Base-by-base conservation (phyloP, 1,140 invertebrate species). In the Zaprionus gabonicus region DNA sequence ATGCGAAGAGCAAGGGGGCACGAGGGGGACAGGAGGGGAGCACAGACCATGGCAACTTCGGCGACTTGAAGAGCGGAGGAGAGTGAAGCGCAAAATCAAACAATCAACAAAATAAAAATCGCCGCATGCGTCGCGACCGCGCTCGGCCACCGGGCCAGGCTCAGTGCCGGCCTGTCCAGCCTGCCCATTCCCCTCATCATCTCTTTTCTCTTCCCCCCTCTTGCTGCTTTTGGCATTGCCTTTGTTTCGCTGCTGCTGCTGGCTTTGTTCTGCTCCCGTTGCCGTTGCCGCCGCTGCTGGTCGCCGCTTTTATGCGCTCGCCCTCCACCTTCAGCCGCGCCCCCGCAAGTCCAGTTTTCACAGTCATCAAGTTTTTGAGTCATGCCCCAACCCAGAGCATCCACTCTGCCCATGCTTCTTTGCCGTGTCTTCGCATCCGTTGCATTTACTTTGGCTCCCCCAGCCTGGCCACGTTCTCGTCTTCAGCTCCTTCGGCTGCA, bases 71-170 rank as follows among this genome's bases (percentile, higher is more conserved):
- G 65, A 49, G 41, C 41, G 41, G 56, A n/a, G 62, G 27, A 23
- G 78, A 77, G 69, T 74, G 80, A 82, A 71, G 85, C 78, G 81
- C 31, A 78, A 88, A 88, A 88, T 88, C 84, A 88, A 88, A 88
- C 84, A 88, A 88, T 88, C 84, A 88, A 90, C 84, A 88, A 90
- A 88, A 88, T 88, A 87, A 88, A 88, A 88, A 88, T 88, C 81
- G 78, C 84, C 68, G 41, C 38, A 62, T 25, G 13, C 56, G 34
- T 38, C 38, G 41, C 51, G 15, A 27, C 31, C 36, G 36, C 41
- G 13, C 20, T 7, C 7, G 28, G 28, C 28, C 28, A 28, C 53
- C 66, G 36, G 25, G 23, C 41, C 17, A 9, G 6, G 51, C 27
- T 5, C 23, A 27, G 27, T 31, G 28, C 10, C 38, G 38, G 49